Base-by-base conservation (phyloP, 1,140 invertebrate genomes). In the Procambarus virginalis region DNA sequence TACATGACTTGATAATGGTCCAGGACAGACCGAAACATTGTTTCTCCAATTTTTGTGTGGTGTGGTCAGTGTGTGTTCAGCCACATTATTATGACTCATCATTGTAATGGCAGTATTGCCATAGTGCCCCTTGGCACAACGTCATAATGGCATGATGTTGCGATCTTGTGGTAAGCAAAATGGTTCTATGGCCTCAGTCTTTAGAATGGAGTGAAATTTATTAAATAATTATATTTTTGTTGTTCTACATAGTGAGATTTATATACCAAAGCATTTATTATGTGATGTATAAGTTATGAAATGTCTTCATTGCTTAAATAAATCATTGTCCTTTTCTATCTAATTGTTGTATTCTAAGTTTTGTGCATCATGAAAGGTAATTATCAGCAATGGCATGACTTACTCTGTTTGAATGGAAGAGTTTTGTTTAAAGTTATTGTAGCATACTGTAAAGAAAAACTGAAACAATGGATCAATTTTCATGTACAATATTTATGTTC, bases 221-320 rank as follows among this genome's bases (percentile, higher is more conserved):
- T 10, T 64, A 64, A 64, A 64, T 64, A 4, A 17, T 64, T 17
- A 17, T 20, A 64, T 64, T 64, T 34, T 51, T 22, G 49, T 80
- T 34, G 14, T 49, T 84, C 34, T 73, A 84, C 22, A 73, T 84
- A 46, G 68, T n/a, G 64, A 84, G 64, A 70, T 73, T 73, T 84
- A 68, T 84, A 84, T 70, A 84, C 82, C 82, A 84, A 84, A 84
- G 82, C 49, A 22, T 34, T 83, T 60, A 58, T 81, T 64, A 20
- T 83, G 81, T 64, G 58, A 84, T 84, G 68, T n/a, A 20, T 55
- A 9, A 55, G 51, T 55, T 55, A 12, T 8, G 51, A 55, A 55
- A 55, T 55, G 51, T 55, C 51, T 55, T 55, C 22, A 64, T 68
- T 34, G 45, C 68, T 68, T 46, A n/a, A 17, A 20, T 79, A 49